phyloP scores from a whole-genome alignment of 2,797 vertebrate genomes.

The Sternotherus odoratus region DNA sequence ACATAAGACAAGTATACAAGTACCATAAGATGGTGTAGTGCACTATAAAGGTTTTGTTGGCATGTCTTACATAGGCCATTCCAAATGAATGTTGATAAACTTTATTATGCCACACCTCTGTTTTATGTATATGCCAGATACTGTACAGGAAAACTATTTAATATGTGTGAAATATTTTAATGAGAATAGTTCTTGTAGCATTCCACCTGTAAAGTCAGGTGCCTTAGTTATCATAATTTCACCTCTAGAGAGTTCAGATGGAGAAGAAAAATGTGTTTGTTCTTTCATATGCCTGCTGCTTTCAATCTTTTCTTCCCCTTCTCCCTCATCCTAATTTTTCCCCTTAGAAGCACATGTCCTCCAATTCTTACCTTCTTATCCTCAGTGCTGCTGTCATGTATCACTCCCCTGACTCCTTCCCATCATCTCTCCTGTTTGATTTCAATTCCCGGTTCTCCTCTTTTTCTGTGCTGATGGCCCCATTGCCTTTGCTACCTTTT shows the following conservation, averaged over 20 bases:
- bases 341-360: neutral
- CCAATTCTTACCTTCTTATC: neutral
- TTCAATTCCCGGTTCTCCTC: neutral
- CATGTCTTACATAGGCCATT: neutral
- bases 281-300: neutral
- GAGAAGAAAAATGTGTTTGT: neutral
- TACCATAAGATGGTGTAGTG: neutral
- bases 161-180: neutral
- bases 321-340: neutral
- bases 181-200: neutral
- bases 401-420: neutral
- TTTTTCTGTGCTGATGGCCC: neutral
- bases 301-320: neutral
- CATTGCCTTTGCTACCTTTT: neutral
- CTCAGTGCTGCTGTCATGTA: neutral
- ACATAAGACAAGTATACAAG: neutral
- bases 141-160: neutral
- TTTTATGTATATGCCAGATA: rapidly evolving
- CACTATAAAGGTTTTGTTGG: neutral
- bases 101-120: neutral
- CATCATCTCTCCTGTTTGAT: neutral
- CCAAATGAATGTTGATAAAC: neutral
- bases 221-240: neutral
- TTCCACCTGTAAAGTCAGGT: neutral
- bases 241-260: neutral